Evolutionary conservation across 2,797 vertebrate genomes (phyloP), one percentile per base, ranked within the genome.

Genomic region (Brachymystax lenok): DNA sequence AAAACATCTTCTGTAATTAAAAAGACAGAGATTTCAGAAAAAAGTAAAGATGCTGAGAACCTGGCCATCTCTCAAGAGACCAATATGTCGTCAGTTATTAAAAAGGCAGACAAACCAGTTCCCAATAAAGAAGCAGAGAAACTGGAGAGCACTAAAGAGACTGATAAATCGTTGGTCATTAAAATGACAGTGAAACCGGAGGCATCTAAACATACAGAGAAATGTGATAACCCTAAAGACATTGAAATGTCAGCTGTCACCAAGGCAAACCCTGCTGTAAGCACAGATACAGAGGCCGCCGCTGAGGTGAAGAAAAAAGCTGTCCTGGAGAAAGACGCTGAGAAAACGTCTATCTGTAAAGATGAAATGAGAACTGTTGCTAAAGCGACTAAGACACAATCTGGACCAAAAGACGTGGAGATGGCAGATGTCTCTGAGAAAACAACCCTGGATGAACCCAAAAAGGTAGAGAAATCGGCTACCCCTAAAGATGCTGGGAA

Each of bases 11-110:
- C 80, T 40, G 81, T 69, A 13, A 72, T 71, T 67, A 79, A 79
- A 71, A 86, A 79, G 70, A 77, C 79, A 33, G 76, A 84, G n/a
- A 54, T 5, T 0, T 4, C 61, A 8, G 81, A 86, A 81, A 81
- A 56, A 0, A 27, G 17, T 0, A 77, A 73, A 17, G 27, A 69
- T 1, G 27, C 51, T 56, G 70, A 69, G 69, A 73, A 67, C 2
- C 14, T 21, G 8, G 74, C 71, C 24, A 35, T 19, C 0, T 8
- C 5, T 17, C 74, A 78, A n/a, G 76, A 50, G 16, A 52, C 21
- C 27, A 28, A 76, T 21, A 63, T 35, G 16, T 50, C 66, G 13
- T 50, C 64, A 1, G 76, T 71, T 35, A 59, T 73, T 27, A 75
- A 83, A 83, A 79, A 83, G 75, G 35, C 67, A 14, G 77, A 89